Evolutionary conservation across 2,888 invertebrate genomes (phyloP), one percentile per base, ranked within the genome.

Genomic region (Cryptocheilus praepositus): DNA sequence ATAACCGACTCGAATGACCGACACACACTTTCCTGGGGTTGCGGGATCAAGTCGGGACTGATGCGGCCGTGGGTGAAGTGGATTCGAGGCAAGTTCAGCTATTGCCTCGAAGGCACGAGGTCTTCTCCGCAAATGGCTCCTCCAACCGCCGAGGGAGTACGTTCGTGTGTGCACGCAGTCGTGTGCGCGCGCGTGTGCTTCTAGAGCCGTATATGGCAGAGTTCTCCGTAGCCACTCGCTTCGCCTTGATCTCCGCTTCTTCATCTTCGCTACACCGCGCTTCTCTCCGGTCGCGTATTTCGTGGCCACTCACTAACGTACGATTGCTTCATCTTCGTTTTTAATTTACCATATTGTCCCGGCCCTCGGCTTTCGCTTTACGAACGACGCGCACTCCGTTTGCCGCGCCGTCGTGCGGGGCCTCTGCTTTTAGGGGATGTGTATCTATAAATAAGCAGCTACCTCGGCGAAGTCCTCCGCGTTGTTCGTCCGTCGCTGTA

Each of bases 31-130:
- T 36, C 36, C 7, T 36, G 36, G 36, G 36, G 36, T 36, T 36
- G 36, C 7, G 36, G 8, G 36, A 2, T 36, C 36, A 7, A 36
- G 36, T 1, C 36, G 13, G 11, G 36, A 36, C 36, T 25, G 25
- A 25, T 25, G 36, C 36, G 36, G 1, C 36, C 13, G 36, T 36
- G 11, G 36, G 36, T 36, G 36, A 8, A 57, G 58, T 59, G 66
- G 44, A 66, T 69, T 61, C 57, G 57, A 36, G 13, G 64, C 72
- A 74, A 72, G 73, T 74, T 67, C 70, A 61, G 59, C 71, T 56
- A 63, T 66, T 67, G 60, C 63, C 70, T 67, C 54, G 55, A 28
- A 69, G 67, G 67, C 55, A 66, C 62, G 22, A 53, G 56, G 60
- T 56, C 62, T 64, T 60, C 55, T 18, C 49, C 49, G 18, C 49